These are phyloP conservation scores for Catagonus wagneri DNA, from an alignment of 2,113 vertebrate genomes.

Conservation along the genomic window DNA sequence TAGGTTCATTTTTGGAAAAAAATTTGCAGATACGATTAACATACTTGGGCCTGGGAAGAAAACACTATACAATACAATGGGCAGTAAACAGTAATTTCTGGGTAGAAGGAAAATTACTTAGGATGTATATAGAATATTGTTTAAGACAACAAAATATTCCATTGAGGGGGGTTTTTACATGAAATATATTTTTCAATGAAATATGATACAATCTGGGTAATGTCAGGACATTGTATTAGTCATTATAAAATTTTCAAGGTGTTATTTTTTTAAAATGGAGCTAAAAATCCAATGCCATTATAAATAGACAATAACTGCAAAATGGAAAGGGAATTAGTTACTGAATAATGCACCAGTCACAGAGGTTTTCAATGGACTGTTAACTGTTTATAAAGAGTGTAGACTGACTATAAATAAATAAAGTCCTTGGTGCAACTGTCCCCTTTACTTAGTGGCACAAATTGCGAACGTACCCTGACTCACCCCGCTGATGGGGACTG, in stretches of 20 bases:
- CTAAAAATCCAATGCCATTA: constrained; percentile 77
- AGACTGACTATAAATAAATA: constrained; percentile 79
- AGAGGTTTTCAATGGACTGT: constrained; percentile 63
- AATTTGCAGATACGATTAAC: constrained; percentile 64
- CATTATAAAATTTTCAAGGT: constrained; percentile 81
- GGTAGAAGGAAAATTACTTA: constrained; percentile 51
- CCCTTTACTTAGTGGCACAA: constrained; percentile 8
- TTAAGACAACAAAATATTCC: constrained; percentile 73
- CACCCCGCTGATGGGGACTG: background rate
- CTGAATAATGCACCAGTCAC: constrained; percentile 76
- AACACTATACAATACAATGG: constrained; percentile 41
- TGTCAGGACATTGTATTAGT: constrained; percentile 59
- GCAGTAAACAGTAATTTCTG: constrained; percentile 50
- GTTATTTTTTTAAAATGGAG: constrained; percentile 68
- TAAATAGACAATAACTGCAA: constrained; percentile 77
- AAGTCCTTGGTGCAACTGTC: constrained; percentile 54
- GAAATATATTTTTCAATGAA: constrained; percentile 62
- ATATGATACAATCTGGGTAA: constrained; percentile 63
- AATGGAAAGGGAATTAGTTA: constrained; percentile 69
- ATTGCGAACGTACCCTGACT: background rate
- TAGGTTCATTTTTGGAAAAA: constrained; percentile 55
- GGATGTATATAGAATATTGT: constrained; percentile 51
- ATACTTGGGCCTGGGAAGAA: constrained; percentile 43
- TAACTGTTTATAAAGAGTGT: constrained; percentile 66
- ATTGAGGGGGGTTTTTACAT: constrained; percentile 64